Conservation (phyloP, 2,888 invertebrate species). For the Reticulitermes lucifugus region DNA sequence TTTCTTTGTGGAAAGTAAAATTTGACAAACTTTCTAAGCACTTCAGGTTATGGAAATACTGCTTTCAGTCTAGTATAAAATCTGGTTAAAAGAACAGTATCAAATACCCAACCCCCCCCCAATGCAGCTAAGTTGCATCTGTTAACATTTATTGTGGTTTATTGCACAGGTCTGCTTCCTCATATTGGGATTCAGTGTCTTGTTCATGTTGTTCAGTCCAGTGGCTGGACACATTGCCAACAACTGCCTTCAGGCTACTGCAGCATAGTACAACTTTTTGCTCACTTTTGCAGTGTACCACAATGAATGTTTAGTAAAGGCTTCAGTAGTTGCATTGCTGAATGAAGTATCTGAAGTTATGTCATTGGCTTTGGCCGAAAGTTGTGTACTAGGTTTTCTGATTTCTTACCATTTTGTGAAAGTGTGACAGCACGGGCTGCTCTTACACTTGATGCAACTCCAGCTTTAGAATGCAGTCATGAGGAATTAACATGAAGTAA, state of each 20-base stretch:
- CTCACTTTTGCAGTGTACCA: not conserved
- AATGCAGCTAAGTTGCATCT: conserved; percentile 34
- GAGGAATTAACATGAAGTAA: conserved; percentile 27
- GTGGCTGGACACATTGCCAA: not conserved
- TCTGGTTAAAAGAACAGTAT: conserved; percentile 5
- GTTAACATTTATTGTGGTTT: conserved; percentile 32
- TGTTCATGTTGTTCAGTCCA: not conserved
- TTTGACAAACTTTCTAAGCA: conserved; percentile 32
- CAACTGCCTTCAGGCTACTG: too few relatives aligned
- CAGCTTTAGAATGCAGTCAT: conserved; percentile 35
- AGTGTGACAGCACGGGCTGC: conserved; percentile 6
- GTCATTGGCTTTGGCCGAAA: conserved; percentile 21
- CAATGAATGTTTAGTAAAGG: conserved; percentile 33
- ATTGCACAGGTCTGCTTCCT: conserved; percentile 16
- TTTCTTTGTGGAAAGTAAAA: conserved; percentile 23
- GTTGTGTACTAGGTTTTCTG: not conserved
- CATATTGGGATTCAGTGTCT: not conserved
- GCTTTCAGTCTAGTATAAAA: conserved; percentile 42
- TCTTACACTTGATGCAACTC: conserved; percentile 22
- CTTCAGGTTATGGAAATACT: conserved; percentile 36
- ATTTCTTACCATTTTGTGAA: conserved; percentile 8
- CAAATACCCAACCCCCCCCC: not conserved
- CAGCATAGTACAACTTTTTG: not conserved
- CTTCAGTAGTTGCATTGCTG: conserved; percentile 32
- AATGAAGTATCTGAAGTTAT: not conserved